These are phyloP conservation scores for Dynastes tityus DNA, from an alignment of 2,888 invertebrate genomes.

Conservation along the genomic window DNA sequence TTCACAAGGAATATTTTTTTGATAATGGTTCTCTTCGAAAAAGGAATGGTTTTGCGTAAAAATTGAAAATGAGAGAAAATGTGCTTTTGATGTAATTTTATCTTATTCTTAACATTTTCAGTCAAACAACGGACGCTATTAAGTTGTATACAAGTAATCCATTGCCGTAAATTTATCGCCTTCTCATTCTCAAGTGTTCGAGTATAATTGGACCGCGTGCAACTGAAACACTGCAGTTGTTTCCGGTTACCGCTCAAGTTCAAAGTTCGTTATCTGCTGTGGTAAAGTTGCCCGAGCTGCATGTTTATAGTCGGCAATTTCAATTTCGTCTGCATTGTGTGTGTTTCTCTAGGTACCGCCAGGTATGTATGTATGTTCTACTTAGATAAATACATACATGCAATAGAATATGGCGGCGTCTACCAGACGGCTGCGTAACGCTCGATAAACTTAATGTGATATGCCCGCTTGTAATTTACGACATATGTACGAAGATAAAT, in stretches of 20 bases:
- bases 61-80: no score
- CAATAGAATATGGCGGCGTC: not conserved
- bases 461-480: not conserved
- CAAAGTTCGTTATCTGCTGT: constrained; percentile 33
- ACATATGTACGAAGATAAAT: constrained; percentile 1
- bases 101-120: not conserved
- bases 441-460: constrained; percentile 1
- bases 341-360: not conserved
- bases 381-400: not conserved
- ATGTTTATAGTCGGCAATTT: constrained; percentile 26
- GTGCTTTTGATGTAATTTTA: no score
- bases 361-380: no score
- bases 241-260: constrained; percentile 20
- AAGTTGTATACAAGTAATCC: not conserved
- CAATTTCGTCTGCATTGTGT: not conserved
- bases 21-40: no score
- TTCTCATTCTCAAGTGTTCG: not conserved
- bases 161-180: not conserved
- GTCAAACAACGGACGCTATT: not conserved
- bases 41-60: no score
- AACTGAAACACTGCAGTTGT: constrained; percentile 42
- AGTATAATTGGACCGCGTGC: constrained; percentile 27
- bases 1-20: no score
- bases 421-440: constrained; percentile 1
- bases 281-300: constrained; percentile 16